phyloP scores from a whole-genome alignment of 2,888 invertebrate species.

The Caenorhabditis sp. region DNA sequence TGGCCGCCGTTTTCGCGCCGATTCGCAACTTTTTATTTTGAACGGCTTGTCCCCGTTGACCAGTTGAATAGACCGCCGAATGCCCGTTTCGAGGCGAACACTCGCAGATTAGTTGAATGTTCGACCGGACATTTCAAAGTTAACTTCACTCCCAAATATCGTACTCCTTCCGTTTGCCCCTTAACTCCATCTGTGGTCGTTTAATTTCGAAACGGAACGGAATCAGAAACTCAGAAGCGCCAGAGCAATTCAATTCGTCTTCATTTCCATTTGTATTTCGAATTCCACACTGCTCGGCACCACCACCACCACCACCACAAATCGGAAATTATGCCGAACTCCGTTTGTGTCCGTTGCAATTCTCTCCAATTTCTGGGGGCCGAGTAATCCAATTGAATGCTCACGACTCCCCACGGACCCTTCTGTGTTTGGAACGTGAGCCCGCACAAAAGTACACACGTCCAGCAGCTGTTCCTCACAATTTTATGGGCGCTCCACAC shows the following conservation, averaged over 20 bases:
- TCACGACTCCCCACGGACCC: background rate
- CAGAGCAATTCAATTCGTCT: background rate
- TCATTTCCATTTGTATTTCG: background rate
- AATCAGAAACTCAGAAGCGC: background rate
- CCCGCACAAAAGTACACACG: conserved; percentile 25
- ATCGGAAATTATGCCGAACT: conserved; percentile 18
- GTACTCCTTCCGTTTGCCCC: too few relatives aligned
- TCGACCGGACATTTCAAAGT: too few relatives aligned
- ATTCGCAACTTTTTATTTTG: background rate
- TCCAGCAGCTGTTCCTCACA: conserved; percentile 26
- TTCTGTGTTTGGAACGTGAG: too few relatives aligned
- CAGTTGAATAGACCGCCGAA: too few relatives aligned
- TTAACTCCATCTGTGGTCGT: too few relatives aligned
- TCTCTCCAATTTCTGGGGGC: background rate
- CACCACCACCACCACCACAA: background rate
- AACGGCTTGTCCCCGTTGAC: background rate
- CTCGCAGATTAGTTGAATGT: too few relatives aligned
- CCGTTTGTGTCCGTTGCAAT: background rate
- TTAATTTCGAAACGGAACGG: too few relatives aligned
- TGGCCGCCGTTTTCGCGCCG: background rate
- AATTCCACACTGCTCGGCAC: background rate
- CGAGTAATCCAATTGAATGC: conserved; percentile 5
- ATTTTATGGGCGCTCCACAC: conserved; percentile 16
- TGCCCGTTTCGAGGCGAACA: too few relatives aligned
- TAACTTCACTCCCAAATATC: too few relatives aligned